Evolutionary conservation across 1,140 invertebrate species (phyloP), one percentile per base, ranked within the genome.

Genomic region (Cataglyphis hispanica): DNA sequence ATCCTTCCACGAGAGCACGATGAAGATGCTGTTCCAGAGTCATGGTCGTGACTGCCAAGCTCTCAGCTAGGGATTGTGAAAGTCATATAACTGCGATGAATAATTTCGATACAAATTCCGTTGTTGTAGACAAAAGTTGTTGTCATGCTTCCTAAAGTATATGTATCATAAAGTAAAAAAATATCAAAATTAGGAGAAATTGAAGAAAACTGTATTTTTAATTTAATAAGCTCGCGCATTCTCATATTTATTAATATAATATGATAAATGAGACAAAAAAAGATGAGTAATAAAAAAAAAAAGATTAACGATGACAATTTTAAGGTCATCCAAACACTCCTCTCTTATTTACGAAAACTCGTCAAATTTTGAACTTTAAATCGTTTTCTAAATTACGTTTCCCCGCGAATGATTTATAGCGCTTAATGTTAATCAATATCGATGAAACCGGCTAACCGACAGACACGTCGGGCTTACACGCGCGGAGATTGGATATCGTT

Each of bases 401-500:
- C 25, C 5, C 8, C 53, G 53, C 25, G 64, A 69, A 19, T 72
- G 78, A 72, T 81, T 70, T 72, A 81, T 60, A 72, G 40, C 61
- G 76, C 13, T 78, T 66, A 78, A 50, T 25, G 50, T 72, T 72
- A 72, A 83, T 83, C 67, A 72, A 83, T 19, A 58, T 56, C 50
- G 37, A 3, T 46, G 31, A 31, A 43, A 83, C 67, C 78, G 37
- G 50, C 56, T 58, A 25, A 34, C 53, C 53, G 43, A 69, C 77
- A 31, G 43, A 69, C 77, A 31, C 56, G 50, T 53, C 58, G 34
- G 34, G 22, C 37, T n/a, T 19, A 40, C 78, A 83, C 67, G 67
- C 53, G 67, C 53, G 67, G 25, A 46, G 53, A 74, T 83, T 46
- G 78, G 78, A 34, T 72, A 74, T 83, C 78, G 78, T 81, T 81